Conservation (phyloP, 1,140 invertebrate species). For the Harlomillsia oculata region DNA sequence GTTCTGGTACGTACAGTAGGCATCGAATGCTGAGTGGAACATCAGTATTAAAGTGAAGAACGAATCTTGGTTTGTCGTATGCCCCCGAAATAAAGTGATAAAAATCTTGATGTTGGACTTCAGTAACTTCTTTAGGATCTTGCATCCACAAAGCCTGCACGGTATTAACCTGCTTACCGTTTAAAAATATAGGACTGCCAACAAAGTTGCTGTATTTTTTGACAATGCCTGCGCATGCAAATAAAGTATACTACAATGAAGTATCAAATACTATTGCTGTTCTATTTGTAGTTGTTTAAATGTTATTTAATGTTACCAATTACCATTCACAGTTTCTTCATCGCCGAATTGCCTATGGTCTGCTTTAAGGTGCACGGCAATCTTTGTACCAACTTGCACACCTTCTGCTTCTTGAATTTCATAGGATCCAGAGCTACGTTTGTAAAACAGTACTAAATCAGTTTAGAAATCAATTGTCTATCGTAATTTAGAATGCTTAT, state of each 20-base stretch:
- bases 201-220: constrained; percentile 97
- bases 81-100: constrained; percentile 75
- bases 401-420: constrained; percentile 75
- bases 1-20: constrained; percentile 85
- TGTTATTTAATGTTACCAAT: not conserved
- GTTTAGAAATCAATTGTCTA: too few species aligned
- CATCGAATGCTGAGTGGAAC: constrained; percentile 83
- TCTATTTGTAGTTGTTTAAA: not conserved
- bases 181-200: constrained; percentile 80
- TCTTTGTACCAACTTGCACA: constrained; percentile 82
- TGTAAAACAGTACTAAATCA: not conserved
- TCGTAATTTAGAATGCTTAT: too few species aligned
- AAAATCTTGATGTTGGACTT: constrained; percentile 82
- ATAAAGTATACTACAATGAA: constrained; percentile 18
- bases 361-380: constrained; percentile 77
- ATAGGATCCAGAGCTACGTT: constrained; percentile 65
- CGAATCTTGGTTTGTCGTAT: constrained; percentile 74
- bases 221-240: constrained; percentile 66
- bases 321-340: constrained; percentile 69
- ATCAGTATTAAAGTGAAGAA: constrained; percentile 75
- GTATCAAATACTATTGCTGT: not conserved
- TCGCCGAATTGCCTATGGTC: constrained; percentile 82
- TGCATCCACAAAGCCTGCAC: constrained; percentile 81
- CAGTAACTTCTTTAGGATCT: constrained; percentile 76
- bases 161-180: constrained; percentile 74